phyloP scores from a whole-genome alignment of 2,888 invertebrate genomes.

The Stegana nigrithorax region DNA sequence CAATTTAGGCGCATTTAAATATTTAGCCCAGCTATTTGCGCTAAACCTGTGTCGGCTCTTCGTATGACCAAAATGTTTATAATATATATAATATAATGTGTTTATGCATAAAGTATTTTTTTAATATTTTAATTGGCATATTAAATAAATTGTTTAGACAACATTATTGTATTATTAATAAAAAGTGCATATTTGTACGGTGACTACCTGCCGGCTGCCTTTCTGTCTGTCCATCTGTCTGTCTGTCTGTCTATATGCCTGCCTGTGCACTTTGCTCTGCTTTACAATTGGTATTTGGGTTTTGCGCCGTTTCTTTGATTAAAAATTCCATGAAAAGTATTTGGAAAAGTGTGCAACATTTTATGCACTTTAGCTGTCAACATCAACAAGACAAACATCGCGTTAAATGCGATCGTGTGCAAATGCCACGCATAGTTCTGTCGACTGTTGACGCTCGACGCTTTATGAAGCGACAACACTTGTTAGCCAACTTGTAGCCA shows the following conservation, averaged over 20 bases:
- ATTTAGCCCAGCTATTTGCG: too few relatives aligned
- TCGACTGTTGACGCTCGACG: not conserved
- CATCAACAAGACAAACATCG: not conserved
- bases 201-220: too few relatives aligned
- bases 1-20: too few relatives aligned
- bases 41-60: too few relatives aligned
- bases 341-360: slow-evolving; percentile 24
- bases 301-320: slow-evolving; percentile 8
- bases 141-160: slow-evolving; percentile 5
- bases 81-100: too few relatives aligned
- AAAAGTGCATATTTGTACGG: not conserved
- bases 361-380: slow-evolving; percentile 30
- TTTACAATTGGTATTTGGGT: too few relatives aligned
- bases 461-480: too few relatives aligned
- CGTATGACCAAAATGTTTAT: too few relatives aligned
- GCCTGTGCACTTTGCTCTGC: too few relatives aligned
- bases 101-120: not conserved
- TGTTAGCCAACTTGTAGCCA: too few relatives aligned
- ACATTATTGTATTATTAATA: slow-evolving; percentile 15
- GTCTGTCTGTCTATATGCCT: not conserved
- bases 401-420: not conserved
- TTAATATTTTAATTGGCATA: not conserved
- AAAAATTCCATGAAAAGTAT: slow-evolving; percentile 16
- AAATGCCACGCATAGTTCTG: slow-evolving; percentile 2
- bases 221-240: not conserved